phyloP scores from a whole-genome alignment of 2,888 invertebrate genomes.

The Platycheirus rosarum region DNA sequence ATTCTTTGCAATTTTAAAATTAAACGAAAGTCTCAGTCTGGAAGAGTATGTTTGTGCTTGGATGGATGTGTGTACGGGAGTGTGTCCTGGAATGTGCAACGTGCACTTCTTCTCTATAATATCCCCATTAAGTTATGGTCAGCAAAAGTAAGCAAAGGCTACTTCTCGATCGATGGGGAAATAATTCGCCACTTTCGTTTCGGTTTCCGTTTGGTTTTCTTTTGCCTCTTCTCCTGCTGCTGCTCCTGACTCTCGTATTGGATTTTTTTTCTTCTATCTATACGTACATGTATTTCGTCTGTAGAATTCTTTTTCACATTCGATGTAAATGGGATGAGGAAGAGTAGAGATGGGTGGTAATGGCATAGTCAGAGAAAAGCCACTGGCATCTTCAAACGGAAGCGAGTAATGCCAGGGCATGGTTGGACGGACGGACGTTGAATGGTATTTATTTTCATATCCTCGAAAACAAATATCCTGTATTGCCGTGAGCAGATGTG shows the following conservation, averaged over 20 bases:
- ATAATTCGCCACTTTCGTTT: slow-evolving; percentile 69
- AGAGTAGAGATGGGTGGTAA: not conserved
- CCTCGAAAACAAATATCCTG: slow-evolving; percentile 68
- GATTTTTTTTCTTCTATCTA: not conserved
- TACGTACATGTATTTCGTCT: too few relatives aligned
- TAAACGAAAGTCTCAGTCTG: slow-evolving; percentile 33
- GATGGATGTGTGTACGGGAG: not conserved
- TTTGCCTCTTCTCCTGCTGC: slow-evolving; percentile 1
- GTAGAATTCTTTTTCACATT: slow-evolving; percentile 32
- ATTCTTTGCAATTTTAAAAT: slow-evolving; percentile 65
- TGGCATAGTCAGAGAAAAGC: not conserved
- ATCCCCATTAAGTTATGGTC: slow-evolving; percentile 39
- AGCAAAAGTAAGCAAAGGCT: slow-evolving; percentile 39
- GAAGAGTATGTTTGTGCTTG: not conserved
- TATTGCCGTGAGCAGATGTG: slow-evolving; percentile 57
- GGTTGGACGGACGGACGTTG: slow-evolving; percentile 41
- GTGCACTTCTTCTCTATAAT: slow-evolving; percentile 3
- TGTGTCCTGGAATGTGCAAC: slow-evolving; percentile 33
- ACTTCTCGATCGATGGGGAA: slow-evolving; percentile 57
- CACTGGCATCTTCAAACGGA: slow-evolving; percentile 55
- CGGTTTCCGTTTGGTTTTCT: slow-evolving; percentile 61
- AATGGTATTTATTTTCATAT: slow-evolving; percentile 68
- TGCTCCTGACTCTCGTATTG: too few relatives aligned
- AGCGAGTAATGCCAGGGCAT: slow-evolving; percentile 30
- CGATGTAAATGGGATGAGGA: slow-evolving; percentile 22